Evolutionary conservation across 2,888 invertebrate genomes (phyloP), one percentile per base, ranked within the genome.

Genomic region (Buathra laborator): DNA sequence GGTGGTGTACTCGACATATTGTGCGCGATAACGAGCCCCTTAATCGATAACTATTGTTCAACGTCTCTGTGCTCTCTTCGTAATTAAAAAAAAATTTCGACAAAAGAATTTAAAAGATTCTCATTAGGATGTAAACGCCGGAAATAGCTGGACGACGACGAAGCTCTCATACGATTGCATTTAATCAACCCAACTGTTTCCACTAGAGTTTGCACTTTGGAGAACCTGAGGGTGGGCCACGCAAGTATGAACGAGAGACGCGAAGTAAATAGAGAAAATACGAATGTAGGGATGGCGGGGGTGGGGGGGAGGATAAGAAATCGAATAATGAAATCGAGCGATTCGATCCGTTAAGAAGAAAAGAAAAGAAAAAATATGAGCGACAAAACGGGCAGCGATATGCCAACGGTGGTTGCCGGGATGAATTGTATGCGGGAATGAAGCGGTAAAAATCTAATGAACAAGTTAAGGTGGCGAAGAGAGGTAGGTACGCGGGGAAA

Each of bases 261-360:
- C 24, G 67, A 56, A 44, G 70, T 64, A 79, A 86, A 89, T 76
- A 86, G 79, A 84, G 80, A 83, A 77, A 83, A 79, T 48, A 78
- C 71, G 86, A 79, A 9, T 7, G 37, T 7, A 37, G 37, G 37
- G 37, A 37, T 37, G 6, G 37, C 62, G 16, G 48, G 19, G 71
- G 4, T 67, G 64, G 44, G 77, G 62, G 80, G 44, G 76, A 68
- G 75, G 76, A 71, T 48, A 79, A 78, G 62, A 70, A 84, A 84
- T 80, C 85, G 84, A 85, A 80, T 62, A 72, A 75, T 68, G 62
- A 37, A 37, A 74, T 68, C 74, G 79, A 68, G 74, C 74, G 59
- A 74, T 78, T 56, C 48, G 67, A 43, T 53, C 72, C 16, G 56
- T 44, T 6, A 16, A 53, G 51, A 68, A 70, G 37, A 46, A 59